phyloP scores from a whole-genome alignment of 2,113 vertebrate genomes.

The Sinocyclocheilus rhinocerous region DNA sequence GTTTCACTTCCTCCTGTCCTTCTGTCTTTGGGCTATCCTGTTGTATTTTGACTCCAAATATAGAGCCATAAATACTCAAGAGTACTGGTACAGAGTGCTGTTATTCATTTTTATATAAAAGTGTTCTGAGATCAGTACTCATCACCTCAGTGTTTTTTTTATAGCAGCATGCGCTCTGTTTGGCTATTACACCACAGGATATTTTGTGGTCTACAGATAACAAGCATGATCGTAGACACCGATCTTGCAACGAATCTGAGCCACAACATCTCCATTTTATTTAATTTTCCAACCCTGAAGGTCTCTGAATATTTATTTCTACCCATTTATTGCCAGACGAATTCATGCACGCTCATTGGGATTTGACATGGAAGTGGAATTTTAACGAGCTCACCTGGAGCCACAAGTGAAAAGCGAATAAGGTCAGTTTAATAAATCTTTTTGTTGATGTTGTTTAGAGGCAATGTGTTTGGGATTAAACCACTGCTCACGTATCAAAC shows the following conservation, averaged over 20 bases:
- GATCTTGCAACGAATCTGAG: background rate
- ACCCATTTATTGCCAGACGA: background rate
- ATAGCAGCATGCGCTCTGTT: background rate
- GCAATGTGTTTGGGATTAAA: background rate
- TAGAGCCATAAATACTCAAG: background rate
- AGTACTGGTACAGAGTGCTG: too few species aligned
- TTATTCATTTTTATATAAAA: background rate
- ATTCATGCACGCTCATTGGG: background rate
- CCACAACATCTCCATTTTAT: background rate
- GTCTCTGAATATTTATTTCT: slow-evolving; percentile 1
- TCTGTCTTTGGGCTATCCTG: background rate
- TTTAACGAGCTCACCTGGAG: slow-evolving; percentile 15
- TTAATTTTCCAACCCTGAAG: slow-evolving; percentile 3
- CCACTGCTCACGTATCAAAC: background rate
- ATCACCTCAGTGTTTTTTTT: background rate
- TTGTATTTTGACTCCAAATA: background rate
- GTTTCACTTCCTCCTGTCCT: background rate
- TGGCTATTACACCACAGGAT: background rate
- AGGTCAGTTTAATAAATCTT: background rate
- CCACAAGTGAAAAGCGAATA: background rate
- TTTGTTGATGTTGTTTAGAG: background rate
- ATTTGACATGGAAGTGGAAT: slow-evolving; percentile 22
- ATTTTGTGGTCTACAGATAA: background rate
- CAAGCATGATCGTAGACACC: background rate
- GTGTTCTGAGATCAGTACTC: background rate